These are phyloP conservation scores for Campoplex capitator DNA, from an alignment of 2,888 invertebrate genomes.

Conservation along the genomic window DNA sequence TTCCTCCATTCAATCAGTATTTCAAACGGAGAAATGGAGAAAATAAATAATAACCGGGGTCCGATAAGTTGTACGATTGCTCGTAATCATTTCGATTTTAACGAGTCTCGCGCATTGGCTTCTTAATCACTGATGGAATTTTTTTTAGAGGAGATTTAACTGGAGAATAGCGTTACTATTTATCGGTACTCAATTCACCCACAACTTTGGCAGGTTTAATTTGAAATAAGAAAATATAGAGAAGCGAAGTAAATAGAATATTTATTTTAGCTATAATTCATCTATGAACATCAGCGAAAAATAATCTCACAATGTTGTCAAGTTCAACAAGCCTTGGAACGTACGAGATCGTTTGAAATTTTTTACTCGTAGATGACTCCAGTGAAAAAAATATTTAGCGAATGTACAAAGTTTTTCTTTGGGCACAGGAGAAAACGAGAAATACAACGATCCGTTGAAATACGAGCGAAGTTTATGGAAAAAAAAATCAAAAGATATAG, in stretches of 20 bases:
- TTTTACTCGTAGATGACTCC: background rate
- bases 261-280: background rate
- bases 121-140: background rate
- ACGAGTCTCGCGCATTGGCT: conserved; percentile 29
- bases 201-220: background rate
- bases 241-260: background rate
- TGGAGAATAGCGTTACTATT: conserved; percentile 6
- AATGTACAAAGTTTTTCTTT: background rate
- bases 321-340: background rate
- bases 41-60: background rate
- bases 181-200: background rate
- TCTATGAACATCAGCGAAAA: background rate
- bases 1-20: conserved; percentile 3
- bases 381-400: background rate
- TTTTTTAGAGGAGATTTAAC: background rate
- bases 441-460: background rate
- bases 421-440: background rate
- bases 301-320: background rate
- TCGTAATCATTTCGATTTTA: conserved; percentile 30
- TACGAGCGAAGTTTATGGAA: background rate
- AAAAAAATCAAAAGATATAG: background rate
- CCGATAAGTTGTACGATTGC: conserved; percentile 48
- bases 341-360: background rate
- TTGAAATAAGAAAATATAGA: background rate
- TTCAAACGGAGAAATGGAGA: conserved; percentile 5